Evolutionary conservation across 2,797 vertebrate genomes (phyloP), one percentile per base, ranked within the genome.

Genomic region (Falco berigora): DNA sequence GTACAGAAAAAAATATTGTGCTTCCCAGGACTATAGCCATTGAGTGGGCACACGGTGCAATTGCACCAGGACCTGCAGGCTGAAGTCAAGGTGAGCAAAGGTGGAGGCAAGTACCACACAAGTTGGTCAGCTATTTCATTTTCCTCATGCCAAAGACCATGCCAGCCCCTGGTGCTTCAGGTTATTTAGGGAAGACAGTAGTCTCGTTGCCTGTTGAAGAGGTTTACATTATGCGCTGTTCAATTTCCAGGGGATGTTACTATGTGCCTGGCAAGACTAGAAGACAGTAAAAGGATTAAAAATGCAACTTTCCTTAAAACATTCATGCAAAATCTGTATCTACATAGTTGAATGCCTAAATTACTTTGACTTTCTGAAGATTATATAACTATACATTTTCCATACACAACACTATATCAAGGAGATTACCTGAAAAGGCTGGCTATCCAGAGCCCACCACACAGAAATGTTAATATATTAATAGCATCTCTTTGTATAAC

Each of bases 281-380:
- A 93, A 92, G 82, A 42, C 78, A 82, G 68, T 76, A 74, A 92
- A 93, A 74, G 52, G 52, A 97, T 97, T 97, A 97, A 97, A 97
- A 97, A 96, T 96, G 84, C 78, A 95, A 59, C 38, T 95, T 94
- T 82, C 68, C 59, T 92, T 94, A 87, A 97, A 97, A 97, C 86
- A 96, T 97, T 97, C 1, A 95, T 97, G 77, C 18, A 74, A 97
- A 97, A 89, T 95, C 95, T 97, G 94, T 87, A 96, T 61, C 88
- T 95, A 74, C 72, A 76, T 91, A 86, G 67, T 44, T 90, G 88
- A 91, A 88, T 74, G 84, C 36, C 81, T 91, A 87, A 96, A 94
- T 75, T 75, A 88, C 69, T 95, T 91, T 83, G 84, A 44, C 69
- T 96, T 92, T 91, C 10, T 30, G 74, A 72, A 82, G 62, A 59